Evolutionary conservation across 2,113 vertebrate species (phyloP).

Genomic region (Toxotes chatareus): DNA sequence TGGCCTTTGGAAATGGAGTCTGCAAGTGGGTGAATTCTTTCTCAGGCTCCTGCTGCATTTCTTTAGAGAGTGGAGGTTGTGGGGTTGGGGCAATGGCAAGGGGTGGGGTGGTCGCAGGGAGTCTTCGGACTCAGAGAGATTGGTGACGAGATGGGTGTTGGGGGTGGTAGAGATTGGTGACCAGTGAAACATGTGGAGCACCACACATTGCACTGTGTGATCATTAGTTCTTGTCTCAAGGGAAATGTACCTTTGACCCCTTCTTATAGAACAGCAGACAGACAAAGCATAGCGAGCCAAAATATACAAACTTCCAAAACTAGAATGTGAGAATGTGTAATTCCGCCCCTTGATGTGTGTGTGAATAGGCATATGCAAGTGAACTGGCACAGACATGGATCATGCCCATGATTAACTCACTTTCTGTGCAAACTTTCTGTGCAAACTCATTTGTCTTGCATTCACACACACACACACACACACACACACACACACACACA

Average conservation of each 20-base stretch:
- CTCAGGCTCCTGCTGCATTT: conserved; percentile 63
- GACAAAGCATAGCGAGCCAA: conserved; percentile 18
- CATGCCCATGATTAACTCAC: background rate
- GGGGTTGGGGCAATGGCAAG: background rate
- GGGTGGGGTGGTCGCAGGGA: background rate
- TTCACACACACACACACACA: conserved; percentile 19
- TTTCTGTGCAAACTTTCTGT: conserved; percentile 19
- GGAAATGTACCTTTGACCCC: conserved; percentile 52
- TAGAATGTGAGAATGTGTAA: conserved; percentile 15
- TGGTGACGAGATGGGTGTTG: conserved; percentile 21
- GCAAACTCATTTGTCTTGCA: conserved; percentile 25
- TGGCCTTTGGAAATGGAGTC: conserved; percentile 43
- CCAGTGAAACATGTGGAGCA: conserved; percentile 40
- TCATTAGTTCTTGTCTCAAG: conserved; percentile 29
- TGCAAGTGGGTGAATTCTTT: conserved; percentile 56
- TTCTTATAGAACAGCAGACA: conserved; percentile 36
- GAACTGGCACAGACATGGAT: conserved; percentile 11
- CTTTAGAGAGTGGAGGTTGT: conserved; percentile 18
- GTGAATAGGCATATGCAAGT: conserved; percentile 6
- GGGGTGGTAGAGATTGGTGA: conserved; percentile 32
- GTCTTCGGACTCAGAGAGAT: conserved; percentile 6
- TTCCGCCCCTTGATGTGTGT: conserved; percentile 25
- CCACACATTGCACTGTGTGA: conserved; percentile 21
- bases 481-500: conserved; percentile 24
- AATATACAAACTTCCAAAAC: conserved; percentile 30